Conservation (phyloP, 2,113 vertebrate species). For the Sinocyclocheilus grahami region DNA sequence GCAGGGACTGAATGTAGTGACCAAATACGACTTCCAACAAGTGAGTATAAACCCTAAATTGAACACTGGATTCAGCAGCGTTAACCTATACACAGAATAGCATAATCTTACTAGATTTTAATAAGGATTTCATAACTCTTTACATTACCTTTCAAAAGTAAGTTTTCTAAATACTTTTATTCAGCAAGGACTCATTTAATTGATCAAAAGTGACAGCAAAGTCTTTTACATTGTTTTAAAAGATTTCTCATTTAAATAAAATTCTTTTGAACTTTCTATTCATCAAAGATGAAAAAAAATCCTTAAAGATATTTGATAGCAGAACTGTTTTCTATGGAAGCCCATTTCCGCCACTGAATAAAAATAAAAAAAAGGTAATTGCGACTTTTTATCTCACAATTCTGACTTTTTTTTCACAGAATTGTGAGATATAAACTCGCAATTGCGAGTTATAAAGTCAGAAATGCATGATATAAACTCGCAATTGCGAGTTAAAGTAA, state of each 20-base stretch:
- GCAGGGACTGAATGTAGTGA: conserved; percentile 69
- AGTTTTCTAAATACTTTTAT: background rate
- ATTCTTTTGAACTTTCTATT: background rate
- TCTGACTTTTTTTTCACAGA: too few relatives aligned
- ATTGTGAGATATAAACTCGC: too few relatives aligned
- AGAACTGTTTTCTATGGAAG: background rate
- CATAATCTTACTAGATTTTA: background rate
- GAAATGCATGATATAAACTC: too few relatives aligned
- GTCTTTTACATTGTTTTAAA: background rate
- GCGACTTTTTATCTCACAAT: too few relatives aligned
- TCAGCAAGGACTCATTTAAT: background rate
- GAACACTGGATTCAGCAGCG: background rate
- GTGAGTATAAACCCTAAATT: background rate
- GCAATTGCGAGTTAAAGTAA: too few relatives aligned
- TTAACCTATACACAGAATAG: background rate
- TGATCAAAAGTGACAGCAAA: background rate
- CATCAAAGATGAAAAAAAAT: background rate
- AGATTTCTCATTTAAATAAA: background rate
- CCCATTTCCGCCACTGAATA: too few relatives aligned
- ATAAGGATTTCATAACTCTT: background rate
- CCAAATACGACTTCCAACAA: background rate
- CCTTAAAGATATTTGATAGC: background rate
- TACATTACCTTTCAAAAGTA: background rate
- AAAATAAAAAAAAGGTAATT: too few relatives aligned
- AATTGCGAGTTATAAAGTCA: too few relatives aligned